Base-by-base conservation (phyloP, 2,113 vertebrate genomes). In the Rhabdornis inornatus region DNA sequence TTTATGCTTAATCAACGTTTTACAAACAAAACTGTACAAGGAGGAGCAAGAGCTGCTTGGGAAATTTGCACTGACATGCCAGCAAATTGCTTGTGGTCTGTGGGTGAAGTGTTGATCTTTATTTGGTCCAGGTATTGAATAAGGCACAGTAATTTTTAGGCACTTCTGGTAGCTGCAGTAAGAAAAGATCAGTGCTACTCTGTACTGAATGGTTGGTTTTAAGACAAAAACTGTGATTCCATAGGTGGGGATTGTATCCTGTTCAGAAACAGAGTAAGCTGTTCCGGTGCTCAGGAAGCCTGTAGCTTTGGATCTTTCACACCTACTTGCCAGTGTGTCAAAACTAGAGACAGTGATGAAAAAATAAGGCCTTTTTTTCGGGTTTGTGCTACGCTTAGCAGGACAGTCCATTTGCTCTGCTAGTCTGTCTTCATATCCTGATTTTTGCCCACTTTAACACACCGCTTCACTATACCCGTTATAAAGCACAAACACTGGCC, bases 401-500 rank as follows among this genome's bases (percentile, higher is more conserved):
- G 49, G 49, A 59, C 22, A 8, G n/a, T 52, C 24, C 13, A 3
- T 55, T 95, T 88, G 7, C n/a, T 60, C 50, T 65, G 28, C 10
- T 61, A 45, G 15, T 78, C 39, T 42, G 10, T 31, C 25, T 33
- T 68, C 9, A 11, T 56, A 15, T 53, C 31, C 35, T 59, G 45
- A 55, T 55, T 94, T 85, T 66, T 85, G 33, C 42, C 13, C 15
- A 11, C 9, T 33, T 23, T 25, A 49, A 49, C 37, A 16, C 17
- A 7, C 8, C 2, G 0, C 28, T 40, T 77, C 1, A 1, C 25
- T 53, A 3, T 77, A 70, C 5, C 21, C 1, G 0, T 66, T 92
- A 8, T 5, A 44, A 72, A 69, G 33, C 19, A n/a, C 33, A 70
- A 80, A 45, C 60, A 33, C 8, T 2, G 3, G 5, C 70, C 10